Conservation (phyloP, 2,888 invertebrate species). For the Meteorus cinctellus region DNA sequence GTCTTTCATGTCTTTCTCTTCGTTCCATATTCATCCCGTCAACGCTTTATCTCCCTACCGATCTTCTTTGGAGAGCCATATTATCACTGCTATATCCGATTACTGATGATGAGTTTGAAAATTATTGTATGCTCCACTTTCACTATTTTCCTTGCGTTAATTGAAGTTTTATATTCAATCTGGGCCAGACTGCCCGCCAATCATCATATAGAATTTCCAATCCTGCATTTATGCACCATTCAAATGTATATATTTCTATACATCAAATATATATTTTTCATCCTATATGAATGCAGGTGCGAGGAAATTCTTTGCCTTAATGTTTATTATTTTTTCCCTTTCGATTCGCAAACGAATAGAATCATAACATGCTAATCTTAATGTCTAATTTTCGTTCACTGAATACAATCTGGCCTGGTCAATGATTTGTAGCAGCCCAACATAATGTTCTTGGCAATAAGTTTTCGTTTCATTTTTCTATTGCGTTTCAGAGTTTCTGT, state of each 20-base stretch:
- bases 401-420: conserved; percentile 15
- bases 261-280: conserved; percentile 23
- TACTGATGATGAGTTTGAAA: conserved; percentile 39
- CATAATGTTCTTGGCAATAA: neutral
- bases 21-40: conserved; percentile 54
- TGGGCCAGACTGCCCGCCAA: conserved; percentile 59
- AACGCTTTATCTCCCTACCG: conserved; percentile 57
- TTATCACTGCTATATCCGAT: conserved; percentile 47
- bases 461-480: conserved; percentile 13
- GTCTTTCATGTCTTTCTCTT: conserved; percentile 55
- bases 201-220: conserved; percentile 34
- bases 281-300: conserved; percentile 34
- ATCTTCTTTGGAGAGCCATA: conserved; percentile 64
- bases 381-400: conserved; percentile 57
- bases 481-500: neutral
- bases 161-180: conserved; percentile 64
- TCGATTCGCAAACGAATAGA: conserved; percentile 56
- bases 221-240: conserved; percentile 45
- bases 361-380: conserved; percentile 66
- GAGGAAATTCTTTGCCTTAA: conserved; percentile 18
- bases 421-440: neutral
- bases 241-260: conserved; percentile 24
- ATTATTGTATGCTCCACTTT: conserved; percentile 25
- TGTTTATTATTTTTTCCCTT: conserved; percentile 55
- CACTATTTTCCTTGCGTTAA: conserved; percentile 40